Conservation (phyloP, 1,140 invertebrate species). For the Euwallacea fornicatus region DNA sequence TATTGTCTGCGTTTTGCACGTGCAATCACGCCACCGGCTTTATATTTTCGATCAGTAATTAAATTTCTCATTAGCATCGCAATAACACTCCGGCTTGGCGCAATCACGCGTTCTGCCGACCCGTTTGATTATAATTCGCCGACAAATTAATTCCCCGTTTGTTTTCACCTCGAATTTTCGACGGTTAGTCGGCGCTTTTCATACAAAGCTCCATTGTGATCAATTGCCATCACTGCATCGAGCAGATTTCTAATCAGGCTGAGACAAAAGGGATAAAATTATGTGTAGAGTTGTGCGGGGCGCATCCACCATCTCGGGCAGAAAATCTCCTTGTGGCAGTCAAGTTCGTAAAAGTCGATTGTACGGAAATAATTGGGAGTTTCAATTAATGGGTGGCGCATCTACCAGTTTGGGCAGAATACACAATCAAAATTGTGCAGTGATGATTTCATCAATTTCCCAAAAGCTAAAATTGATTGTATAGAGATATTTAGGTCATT, state of each 20-base stretch:
- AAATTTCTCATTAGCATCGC: conserved; percentile 28
- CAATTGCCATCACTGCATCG: too few relatives aligned
- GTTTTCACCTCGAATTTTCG: conserved; percentile 18
- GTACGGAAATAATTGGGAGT: too few relatives aligned
- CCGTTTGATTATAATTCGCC: conserved; percentile 22
- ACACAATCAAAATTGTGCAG: too few relatives aligned
- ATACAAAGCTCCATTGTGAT: conserved; percentile 18
- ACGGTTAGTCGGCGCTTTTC: conserved; percentile 4
- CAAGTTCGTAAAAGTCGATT: too few relatives aligned
- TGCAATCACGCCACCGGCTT: conserved; percentile 8
- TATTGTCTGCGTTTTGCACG: not conserved
- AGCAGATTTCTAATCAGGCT: too few relatives aligned
- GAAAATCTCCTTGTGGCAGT: too few relatives aligned
- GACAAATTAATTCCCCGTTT: conserved; percentile 24
- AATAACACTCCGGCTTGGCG: conserved; percentile 21
- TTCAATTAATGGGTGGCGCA: too few relatives aligned
- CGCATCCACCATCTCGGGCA: too few relatives aligned
- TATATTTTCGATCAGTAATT: conserved; percentile 24
- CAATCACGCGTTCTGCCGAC: conserved; percentile 21
- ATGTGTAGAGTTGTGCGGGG: too few relatives aligned
- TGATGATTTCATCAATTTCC: not conserved
- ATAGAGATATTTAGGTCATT: too few relatives aligned
- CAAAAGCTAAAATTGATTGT: not conserved
- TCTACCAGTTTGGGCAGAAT: too few relatives aligned
- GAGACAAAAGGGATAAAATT: not conserved